A percentile compares a stretch with the other conserved stretches of the same genome.
phyloP scores from a whole-genome alignment of 2,888 invertebrate species.

The Metacarcinus magister region DNA sequence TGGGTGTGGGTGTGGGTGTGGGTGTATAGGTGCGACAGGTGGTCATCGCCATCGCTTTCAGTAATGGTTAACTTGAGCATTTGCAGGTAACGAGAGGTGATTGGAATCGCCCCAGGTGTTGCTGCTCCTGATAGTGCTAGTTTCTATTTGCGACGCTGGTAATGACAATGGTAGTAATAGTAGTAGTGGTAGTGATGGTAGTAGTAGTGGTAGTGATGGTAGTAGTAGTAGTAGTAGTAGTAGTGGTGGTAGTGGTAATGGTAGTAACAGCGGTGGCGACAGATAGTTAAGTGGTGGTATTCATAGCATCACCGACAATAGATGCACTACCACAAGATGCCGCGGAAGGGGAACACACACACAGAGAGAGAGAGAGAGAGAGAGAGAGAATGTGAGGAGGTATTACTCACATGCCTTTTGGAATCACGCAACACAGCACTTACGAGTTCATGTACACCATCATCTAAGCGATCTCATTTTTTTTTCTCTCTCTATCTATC shows the following conservation, averaged over 20 bases:
- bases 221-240: not conserved
- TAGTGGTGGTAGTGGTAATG: not conserved
- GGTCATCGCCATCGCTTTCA: not conserved
- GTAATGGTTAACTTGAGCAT: conserved; percentile 15
- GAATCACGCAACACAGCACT: too few species aligned
- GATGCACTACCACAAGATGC: too few species aligned
- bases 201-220: not conserved
- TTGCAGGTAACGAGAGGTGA: conserved; percentile 12
- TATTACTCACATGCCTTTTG: too few species aligned
- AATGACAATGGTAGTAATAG: too few species aligned
- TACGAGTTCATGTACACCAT: too few species aligned
- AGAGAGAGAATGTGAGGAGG: too few species aligned
- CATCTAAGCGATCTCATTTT: too few species aligned
- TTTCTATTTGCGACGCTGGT: too few species aligned
- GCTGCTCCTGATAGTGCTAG: not conserved
- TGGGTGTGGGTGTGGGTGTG: not conserved
- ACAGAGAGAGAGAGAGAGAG: too few species aligned
- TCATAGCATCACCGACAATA: too few species aligned
- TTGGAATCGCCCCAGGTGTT: not conserved
- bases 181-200: not conserved
- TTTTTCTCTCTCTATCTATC: too few species aligned
- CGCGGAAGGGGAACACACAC: too few species aligned
- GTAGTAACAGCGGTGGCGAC: not conserved
- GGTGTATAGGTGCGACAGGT: not conserved
- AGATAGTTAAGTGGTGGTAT: not conserved